Conservation (phyloP, 2,888 invertebrate species). For the Slavum lentiscoides region DNA sequence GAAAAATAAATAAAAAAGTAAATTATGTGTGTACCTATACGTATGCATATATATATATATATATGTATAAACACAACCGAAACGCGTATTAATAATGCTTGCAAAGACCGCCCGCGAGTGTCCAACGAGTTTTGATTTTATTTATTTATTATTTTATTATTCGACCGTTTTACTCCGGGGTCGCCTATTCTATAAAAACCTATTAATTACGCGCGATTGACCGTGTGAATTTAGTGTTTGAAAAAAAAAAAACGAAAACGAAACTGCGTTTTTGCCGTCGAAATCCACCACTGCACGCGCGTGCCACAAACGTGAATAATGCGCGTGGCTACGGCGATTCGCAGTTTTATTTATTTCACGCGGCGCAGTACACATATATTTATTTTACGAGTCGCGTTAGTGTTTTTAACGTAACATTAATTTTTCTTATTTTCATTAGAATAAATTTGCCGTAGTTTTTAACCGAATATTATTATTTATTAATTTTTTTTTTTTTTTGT, state of each 20-base stretch:
- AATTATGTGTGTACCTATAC: slow-evolving; percentile 26
- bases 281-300: background rate
- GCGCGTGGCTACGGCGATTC: background rate
- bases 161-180: background rate
- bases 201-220: slow-evolving; percentile 30
- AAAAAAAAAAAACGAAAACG: background rate
- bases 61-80: slow-evolving; percentile 5
- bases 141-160: slow-evolving; percentile 11
- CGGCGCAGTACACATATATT: background rate
- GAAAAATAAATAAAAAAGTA: slow-evolving; percentile 2
- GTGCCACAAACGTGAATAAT: slow-evolving; percentile 5
- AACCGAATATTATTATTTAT: background rate
- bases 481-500: background rate
- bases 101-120: slow-evolving; percentile 49
- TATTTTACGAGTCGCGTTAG: background rate
- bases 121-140: slow-evolving; percentile 29
- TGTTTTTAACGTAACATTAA: background rate
- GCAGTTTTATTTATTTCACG: background rate
- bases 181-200: slow-evolving; percentile 3
- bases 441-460: too few species aligned
- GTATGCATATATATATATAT: too few species aligned
- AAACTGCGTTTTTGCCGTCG: background rate
- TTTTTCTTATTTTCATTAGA: too few species aligned
- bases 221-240: slow-evolving; percentile 30
- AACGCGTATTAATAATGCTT: background rate